Evolutionary conservation across 2,888 invertebrate genomes (phyloP).

Genomic region (Heliconius cydno): DNA sequence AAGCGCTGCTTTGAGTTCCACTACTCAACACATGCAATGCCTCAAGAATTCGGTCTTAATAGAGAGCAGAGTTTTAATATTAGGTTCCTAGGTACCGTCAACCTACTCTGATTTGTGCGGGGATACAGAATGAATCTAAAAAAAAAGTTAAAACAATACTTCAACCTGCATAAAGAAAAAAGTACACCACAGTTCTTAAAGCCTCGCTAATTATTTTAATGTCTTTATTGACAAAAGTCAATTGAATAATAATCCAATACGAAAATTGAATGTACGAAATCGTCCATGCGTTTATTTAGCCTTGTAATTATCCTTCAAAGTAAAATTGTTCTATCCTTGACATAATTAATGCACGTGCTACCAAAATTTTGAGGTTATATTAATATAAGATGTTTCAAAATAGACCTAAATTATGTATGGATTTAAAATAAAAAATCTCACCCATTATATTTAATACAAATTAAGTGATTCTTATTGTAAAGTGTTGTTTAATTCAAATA

Average conservation of each 20-base stretch:
- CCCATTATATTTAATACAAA: too few relatives aligned
- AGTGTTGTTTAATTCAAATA: neutral
- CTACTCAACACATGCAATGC: too few relatives aligned
- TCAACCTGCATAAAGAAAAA: neutral
- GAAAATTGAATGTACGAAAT: neutral
- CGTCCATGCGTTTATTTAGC: neutral
- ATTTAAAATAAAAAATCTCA: too few relatives aligned
- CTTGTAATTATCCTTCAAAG: constrained; percentile 6
- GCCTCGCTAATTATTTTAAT: neutral
- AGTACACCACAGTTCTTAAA: too few relatives aligned
- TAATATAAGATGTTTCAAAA: neutral
- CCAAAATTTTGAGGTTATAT: constrained; percentile 13
- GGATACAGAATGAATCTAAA: neutral
- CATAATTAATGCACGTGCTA: constrained; percentile 16
- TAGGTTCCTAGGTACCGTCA: neutral
- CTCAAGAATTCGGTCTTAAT: too few relatives aligned
- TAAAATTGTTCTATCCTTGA: constrained; percentile 9
- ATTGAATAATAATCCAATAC: neutral
- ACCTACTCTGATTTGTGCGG: neutral
- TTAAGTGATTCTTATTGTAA: too few relatives aligned
- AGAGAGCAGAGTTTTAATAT: too few relatives aligned
- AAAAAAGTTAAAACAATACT: too few relatives aligned
- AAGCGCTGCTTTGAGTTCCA: too few relatives aligned
- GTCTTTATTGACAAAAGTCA: too few relatives aligned
- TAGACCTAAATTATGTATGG: too few relatives aligned